Evolutionary conservation across 2,797 vertebrate genomes (phyloP).

Genomic region (Labeo calbasu): DNA sequence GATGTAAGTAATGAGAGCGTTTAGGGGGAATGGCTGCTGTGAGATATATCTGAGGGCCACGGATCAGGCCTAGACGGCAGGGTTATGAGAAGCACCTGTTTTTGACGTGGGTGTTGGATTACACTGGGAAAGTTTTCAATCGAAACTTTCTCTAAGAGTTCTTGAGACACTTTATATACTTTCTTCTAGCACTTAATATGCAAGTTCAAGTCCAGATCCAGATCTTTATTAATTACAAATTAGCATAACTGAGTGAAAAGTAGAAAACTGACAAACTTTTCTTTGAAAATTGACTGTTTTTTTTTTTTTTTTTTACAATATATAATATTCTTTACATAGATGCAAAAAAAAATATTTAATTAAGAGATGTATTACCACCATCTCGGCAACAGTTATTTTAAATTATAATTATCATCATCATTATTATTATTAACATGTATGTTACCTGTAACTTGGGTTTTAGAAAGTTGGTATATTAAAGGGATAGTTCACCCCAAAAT

Average conservation of each 20-base stretch:
- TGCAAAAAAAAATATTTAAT: neutral
- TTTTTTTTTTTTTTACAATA: no score
- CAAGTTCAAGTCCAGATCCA: neutral
- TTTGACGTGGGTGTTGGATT: constrained; percentile 1
- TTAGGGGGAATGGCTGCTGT: constrained; percentile 51
- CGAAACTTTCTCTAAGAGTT: neutral
- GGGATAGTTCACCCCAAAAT: no score
- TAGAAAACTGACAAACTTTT: neutral
- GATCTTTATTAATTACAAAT: neutral
- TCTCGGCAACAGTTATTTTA: neutral
- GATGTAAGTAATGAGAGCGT: constrained; percentile 72
- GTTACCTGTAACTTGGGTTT: neutral
- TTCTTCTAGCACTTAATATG: constrained; percentile 8
- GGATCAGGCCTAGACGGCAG: constrained; percentile 20
- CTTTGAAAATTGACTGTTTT: no score
- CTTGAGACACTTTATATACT: neutral
- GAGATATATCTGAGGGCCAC: constrained; percentile 45
- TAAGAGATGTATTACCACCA: neutral
- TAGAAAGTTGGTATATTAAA: neutral
- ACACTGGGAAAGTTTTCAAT: constrained; percentile 2
- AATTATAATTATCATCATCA: no score
- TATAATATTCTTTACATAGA: neutral
- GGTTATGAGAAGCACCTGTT: constrained; percentile 52
- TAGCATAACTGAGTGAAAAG: neutral
- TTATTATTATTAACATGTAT: no score